phyloP scores from a whole-genome alignment of 2,113 vertebrate genomes.

The Callorhinus ursinus region DNA sequence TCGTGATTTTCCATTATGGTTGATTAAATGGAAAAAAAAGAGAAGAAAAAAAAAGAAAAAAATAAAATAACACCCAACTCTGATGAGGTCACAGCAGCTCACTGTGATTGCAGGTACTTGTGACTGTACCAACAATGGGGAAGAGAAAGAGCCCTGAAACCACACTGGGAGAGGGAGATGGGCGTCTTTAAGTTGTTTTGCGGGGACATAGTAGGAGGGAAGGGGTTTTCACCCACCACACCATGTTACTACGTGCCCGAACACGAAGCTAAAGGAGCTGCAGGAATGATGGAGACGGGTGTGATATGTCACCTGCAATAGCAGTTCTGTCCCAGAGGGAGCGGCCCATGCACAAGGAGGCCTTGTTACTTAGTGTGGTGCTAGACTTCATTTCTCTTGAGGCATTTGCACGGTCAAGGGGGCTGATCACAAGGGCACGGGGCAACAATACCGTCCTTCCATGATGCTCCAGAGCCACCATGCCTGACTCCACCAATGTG shows the following conservation, averaged over 20 bases:
- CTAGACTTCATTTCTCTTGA: background rate
- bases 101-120: background rate
- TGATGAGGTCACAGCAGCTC: background rate
- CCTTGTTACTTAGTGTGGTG: too few relatives aligned
- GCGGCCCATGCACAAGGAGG: accelerated
- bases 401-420: background rate
- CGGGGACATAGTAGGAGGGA: accelerated
- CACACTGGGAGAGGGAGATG: accelerated
- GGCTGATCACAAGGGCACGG: background rate
- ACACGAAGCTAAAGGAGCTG: background rate
- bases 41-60: background rate
- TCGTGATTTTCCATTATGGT: conserved; percentile 52
- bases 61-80: background rate
- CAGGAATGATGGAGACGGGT: too few relatives aligned
- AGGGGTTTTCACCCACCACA: accelerated
- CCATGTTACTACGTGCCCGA: background rate
- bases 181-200: background rate
- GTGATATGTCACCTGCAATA: accelerated
- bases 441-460: background rate
- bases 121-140: background rate
- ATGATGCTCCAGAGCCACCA: accelerated
- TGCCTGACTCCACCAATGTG: background rate
- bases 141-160: background rate
- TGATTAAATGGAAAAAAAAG: background rate
- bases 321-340: accelerated